phyloP scores from a whole-genome alignment of 2,797 vertebrate genomes.

The Anniella stebbinsi region DNA sequence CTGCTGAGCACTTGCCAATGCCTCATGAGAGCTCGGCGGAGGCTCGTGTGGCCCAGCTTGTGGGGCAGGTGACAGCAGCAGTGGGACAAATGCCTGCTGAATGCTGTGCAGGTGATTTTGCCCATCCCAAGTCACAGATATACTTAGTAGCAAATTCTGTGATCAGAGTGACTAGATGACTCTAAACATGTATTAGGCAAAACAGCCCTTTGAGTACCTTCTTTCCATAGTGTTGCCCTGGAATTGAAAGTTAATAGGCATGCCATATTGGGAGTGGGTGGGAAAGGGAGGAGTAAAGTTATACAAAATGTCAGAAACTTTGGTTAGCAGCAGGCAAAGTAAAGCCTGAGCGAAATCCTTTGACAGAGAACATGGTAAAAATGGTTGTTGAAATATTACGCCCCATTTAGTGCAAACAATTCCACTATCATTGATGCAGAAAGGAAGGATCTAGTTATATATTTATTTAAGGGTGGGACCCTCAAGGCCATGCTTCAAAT shows the following conservation, averaged over 20 bases:
- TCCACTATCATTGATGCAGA: too few relatives aligned
- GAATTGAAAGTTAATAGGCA: not conserved
- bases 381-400: not conserved
- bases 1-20: too few relatives aligned
- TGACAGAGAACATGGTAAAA: not conserved
- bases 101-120: too few relatives aligned
- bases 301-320: not conserved
- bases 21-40: too few relatives aligned
- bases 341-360: not conserved
- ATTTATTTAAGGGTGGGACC: too few relatives aligned
- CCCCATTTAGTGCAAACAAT: not conserved
- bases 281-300: not conserved
- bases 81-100: too few relatives aligned
- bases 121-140: not conserved
- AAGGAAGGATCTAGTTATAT: not conserved
- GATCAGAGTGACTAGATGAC: not conserved
- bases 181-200: not conserved
- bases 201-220: not conserved
- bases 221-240: not conserved
- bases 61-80: too few relatives aligned
- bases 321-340: not conserved
- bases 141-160: not conserved
- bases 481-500: not conserved
- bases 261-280: not conserved
- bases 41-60: too few relatives aligned